These are phyloP conservation scores for Ophonus ardosiacus DNA, from an alignment of 2,888 invertebrate genomes.

Conservation along the genomic window DNA sequence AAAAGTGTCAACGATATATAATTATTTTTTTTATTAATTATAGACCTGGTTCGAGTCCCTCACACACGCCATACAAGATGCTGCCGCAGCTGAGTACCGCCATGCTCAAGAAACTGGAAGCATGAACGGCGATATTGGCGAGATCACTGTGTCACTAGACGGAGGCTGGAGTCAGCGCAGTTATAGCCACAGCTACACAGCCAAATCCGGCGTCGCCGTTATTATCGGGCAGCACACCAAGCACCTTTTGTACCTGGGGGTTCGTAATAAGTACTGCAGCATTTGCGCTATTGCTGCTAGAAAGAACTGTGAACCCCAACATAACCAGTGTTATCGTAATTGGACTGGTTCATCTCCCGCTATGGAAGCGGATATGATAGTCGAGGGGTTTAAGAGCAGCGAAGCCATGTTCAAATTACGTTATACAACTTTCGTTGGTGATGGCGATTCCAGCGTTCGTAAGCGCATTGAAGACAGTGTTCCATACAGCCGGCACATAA, in stretches of 20 bases:
- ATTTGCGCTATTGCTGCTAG: conserved; percentile 66
- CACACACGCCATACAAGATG: background rate
- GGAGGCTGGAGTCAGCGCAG: background rate
- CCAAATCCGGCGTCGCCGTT: conserved; percentile 23
- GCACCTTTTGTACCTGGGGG: conserved; percentile 66
- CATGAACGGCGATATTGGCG: background rate
- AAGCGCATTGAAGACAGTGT: conserved; percentile 64
- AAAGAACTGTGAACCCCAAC: conserved; percentile 46
- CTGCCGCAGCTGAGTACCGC: background rate
- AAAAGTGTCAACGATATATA: background rate
- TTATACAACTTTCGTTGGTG: conserved; percentile 68
- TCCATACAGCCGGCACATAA: conserved; percentile 64
- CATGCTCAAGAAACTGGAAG: background rate
- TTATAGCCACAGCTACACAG: conserved; percentile 11
- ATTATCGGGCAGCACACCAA: conserved; percentile 46
- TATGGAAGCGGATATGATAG: conserved; percentile 69
- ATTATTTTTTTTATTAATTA: background rate
- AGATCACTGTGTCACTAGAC: background rate
- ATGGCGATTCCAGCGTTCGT: conserved; percentile 70
- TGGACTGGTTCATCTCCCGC: conserved; percentile 67
- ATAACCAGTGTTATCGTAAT: conserved; percentile 69
- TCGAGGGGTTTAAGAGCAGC: conserved; percentile 68
- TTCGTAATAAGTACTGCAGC: conserved; percentile 68
- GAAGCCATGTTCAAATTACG: conserved; percentile 66
- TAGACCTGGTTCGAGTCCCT: background rate